Base-by-base conservation (phyloP, 2,797 vertebrate genomes). In the Coranthus polyacanthus region DNA sequence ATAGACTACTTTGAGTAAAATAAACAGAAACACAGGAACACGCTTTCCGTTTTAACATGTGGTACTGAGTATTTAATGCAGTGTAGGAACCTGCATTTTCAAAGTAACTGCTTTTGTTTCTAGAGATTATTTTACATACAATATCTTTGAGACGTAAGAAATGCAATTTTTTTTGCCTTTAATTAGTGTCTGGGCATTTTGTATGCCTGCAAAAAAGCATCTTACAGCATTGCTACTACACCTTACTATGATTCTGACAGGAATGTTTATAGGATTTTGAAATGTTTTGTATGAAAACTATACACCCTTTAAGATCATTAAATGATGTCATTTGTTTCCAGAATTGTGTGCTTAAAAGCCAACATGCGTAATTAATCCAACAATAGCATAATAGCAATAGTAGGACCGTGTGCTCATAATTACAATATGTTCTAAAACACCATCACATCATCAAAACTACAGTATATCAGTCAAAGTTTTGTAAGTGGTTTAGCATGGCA, bases 111-210 rank as follows among this genome's bases (percentile, higher is more conserved):
- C 16, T 5, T 8, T 43, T 42, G 12, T 57, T 16, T 24, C 13
- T 39, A 13, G 44, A 29, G 7, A n/a, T 61, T 20, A 18, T 62
- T 69, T 62, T 63, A 5, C 18, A 26, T 37, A 6, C 15, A 50
- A 7, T 21, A 20, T 24, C 15, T 29, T 42, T 2, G 51, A 20
- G 26, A 26, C 2, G 12, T 43, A 12, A 39, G 1, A 45, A 52
- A 62, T 50, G 12, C 36, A 20, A 32, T n/a, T 36, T 52, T 39
- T 13, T 16, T 32, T 34, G 8, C 56, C 39, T 10, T 46, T 2
- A 34, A n/a, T n/a, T n/a, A n/a, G n/a, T n/a, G n/a, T n/a, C n/a
- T n/a, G 13, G 26, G 24, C 8, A 7, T 53, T 49, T 65, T 54
- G 32, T 22, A 12, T 0, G 13, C 46, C 52, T 44, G 47, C 6